Evolutionary conservation across 2,888 invertebrate species (phyloP).

Genomic region (Diloba caeruleocephala): DNA sequence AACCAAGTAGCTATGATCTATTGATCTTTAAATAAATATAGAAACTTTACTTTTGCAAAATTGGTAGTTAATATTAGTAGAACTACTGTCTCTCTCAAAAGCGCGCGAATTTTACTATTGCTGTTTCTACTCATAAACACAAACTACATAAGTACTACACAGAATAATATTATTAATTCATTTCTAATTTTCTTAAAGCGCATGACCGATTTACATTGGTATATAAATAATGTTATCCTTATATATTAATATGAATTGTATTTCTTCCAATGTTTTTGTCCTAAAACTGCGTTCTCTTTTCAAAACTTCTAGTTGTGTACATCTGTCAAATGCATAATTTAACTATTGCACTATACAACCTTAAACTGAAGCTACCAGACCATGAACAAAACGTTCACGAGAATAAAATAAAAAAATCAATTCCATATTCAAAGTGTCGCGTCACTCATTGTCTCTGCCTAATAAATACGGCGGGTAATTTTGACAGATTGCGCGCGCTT

Average conservation of each 20-base stretch:
- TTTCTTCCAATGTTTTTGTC: slow-evolving; percentile 9
- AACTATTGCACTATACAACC: slow-evolving; percentile 19
- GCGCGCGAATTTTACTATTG: too few species aligned
- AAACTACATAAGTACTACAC: too few species aligned
- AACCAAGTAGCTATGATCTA: too few species aligned
- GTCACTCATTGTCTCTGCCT: slow-evolving; percentile 61
- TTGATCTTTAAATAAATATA: too few species aligned
- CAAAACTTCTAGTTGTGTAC: slow-evolving; percentile 2
- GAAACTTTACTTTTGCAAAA: too few species aligned
- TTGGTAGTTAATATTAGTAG: too few species aligned
- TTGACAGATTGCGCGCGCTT: slow-evolving; percentile 82
- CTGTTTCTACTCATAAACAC: too few species aligned
- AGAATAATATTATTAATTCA: too few species aligned
- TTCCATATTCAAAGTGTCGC: slow-evolving; percentile 52
- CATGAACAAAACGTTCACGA: slow-evolving; percentile 33
- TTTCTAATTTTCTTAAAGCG: too few species aligned
- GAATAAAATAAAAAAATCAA: slow-evolving; percentile 34
- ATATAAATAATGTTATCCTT: neutral
- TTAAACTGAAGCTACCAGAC: slow-evolving; percentile 35
- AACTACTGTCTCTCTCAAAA: too few species aligned
- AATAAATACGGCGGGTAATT: slow-evolving; percentile 78
- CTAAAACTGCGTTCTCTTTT: slow-evolving; percentile 10
- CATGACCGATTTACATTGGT: too few species aligned
- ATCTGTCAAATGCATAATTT: slow-evolving; percentile 20
- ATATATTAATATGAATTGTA: slow-evolving; percentile 3